A percentile compares a stretch with the other conserved stretches of the same genome.
Conservation (phyloP, 2,113 vertebrate species). For the Chionis minor region DNA sequence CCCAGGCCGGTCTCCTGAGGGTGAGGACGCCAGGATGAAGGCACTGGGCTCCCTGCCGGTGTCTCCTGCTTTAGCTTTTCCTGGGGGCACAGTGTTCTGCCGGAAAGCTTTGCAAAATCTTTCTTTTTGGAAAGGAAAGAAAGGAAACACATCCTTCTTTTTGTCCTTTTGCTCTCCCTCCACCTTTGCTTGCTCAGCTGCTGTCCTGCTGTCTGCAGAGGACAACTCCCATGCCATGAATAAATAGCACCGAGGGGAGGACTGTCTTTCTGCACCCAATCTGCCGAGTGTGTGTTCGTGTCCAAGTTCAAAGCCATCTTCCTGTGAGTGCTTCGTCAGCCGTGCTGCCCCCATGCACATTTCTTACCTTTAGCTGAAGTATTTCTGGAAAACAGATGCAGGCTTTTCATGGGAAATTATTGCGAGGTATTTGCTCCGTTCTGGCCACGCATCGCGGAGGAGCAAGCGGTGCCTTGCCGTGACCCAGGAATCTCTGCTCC, state of each 20-base stretch:
- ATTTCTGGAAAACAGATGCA: neutral
- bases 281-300: accelerated
- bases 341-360: neutral
- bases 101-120: neutral
- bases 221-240: accelerated
- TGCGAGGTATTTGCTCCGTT: neutral
- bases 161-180: neutral
- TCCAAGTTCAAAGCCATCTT: neutral
- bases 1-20: neutral
- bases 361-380: neutral
- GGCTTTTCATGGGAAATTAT: neutral
- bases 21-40: neutral
- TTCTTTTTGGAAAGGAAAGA: too few species aligned
- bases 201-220: neutral
- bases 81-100: neutral
- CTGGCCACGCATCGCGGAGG: neutral
- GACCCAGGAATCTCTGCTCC: neutral
- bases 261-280: neutral
- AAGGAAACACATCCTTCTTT: neutral
- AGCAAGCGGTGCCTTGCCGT: accelerated
- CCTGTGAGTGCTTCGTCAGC: accelerated
- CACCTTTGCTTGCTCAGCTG: neutral
- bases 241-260: neutral
- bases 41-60: accelerated
- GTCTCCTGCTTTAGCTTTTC: neutral